phyloP scores from a whole-genome alignment of 2,797 vertebrate species.

The Enteromius unitaeniatus region DNA sequence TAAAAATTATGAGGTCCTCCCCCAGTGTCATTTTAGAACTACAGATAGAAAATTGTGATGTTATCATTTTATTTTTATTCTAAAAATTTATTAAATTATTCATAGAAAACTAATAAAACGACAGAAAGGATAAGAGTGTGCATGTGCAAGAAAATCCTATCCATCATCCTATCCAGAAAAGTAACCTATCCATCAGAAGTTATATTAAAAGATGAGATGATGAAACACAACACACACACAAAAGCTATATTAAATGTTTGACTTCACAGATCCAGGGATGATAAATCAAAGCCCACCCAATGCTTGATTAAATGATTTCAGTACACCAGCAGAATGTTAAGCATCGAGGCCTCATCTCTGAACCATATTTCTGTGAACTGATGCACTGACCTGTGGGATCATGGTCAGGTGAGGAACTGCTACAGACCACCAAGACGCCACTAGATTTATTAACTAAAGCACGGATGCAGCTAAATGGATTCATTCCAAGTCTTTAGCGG shows the following conservation, averaged over 20 bases:
- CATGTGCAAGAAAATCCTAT: neutral
- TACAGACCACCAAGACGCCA: slow-evolving; percentile 18
- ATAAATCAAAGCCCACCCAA: slow-evolving; percentile 63
- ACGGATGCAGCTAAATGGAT: slow-evolving; percentile 31
- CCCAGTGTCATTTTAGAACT: neutral
- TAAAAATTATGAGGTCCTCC: neutral
- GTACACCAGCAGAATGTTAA: slow-evolving; percentile 54
- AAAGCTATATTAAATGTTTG: slow-evolving; percentile 20
- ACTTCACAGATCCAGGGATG: slow-evolving; percentile 46
- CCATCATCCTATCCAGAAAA: no score
- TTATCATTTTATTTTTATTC: neutral
- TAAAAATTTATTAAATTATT: neutral
- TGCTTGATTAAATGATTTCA: slow-evolving; percentile 49
- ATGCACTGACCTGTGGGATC: slow-evolving; percentile 21
- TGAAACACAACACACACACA: neutral
- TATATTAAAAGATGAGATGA: slow-evolving; percentile 16
- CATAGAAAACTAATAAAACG: neutral
- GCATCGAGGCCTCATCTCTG: slow-evolving; percentile 34
- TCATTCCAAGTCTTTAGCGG: slow-evolving; percentile 2
- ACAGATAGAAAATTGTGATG: neutral
- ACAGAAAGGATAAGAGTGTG: neutral
- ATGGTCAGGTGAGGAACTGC: slow-evolving; percentile 10
- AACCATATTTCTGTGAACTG: slow-evolving; percentile 27
- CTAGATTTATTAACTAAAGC: slow-evolving; percentile 1
- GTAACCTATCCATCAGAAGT: slow-evolving; percentile 14